Base-by-base conservation (phyloP, 2,888 invertebrate genomes). In the Tetragonisca angustula region DNA sequence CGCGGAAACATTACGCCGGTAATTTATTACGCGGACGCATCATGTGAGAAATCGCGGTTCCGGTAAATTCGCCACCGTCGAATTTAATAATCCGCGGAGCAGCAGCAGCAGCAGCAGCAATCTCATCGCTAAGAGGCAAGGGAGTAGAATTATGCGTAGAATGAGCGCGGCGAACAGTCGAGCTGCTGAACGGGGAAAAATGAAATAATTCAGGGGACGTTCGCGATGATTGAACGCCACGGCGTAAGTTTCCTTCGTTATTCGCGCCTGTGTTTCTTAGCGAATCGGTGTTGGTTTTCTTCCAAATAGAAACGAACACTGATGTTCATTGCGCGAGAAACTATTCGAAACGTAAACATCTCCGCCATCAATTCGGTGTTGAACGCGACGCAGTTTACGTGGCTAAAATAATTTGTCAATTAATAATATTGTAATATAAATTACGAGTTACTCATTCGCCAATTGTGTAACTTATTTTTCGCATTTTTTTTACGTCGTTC, bases 21-120 rank as follows among this genome's bases (percentile, higher is more conserved):
- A 91, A 93, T 93, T 93, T 93, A 93, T 93, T 92, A 91, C 91
- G 90, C 91, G 89, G 84, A 87, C 85, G 87, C 84, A 87, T 89
- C 89, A 76, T 82, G 91, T 84, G 90, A 91, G 85, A 88, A 85
- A 88, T 79, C 84, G 77, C 21, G 85, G 78, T 80, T 76, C 83
- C 90, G 87, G 89, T 89, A 90, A 91, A 92, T 92, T 90, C 91
- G 89, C 64, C 80, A 86, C 81, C 85, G 86, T 88, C 90, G 89
- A 90, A 90, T 90, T 92, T 92, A 92, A 92, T 92, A 92, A 93
- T 87, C 90, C 87, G 61, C 82, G 90, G 80, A 80, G 54, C 79
- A 43, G 43, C 43, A 9, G 43, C 36, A 36, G 36, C 9, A 9
- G 36, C 36, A 36, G 24, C 61, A n/a, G 84, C 81, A 79, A 87